Base-by-base conservation (phyloP, 1,140 invertebrate species). In the Leptinotarsa undecemlineata region DNA sequence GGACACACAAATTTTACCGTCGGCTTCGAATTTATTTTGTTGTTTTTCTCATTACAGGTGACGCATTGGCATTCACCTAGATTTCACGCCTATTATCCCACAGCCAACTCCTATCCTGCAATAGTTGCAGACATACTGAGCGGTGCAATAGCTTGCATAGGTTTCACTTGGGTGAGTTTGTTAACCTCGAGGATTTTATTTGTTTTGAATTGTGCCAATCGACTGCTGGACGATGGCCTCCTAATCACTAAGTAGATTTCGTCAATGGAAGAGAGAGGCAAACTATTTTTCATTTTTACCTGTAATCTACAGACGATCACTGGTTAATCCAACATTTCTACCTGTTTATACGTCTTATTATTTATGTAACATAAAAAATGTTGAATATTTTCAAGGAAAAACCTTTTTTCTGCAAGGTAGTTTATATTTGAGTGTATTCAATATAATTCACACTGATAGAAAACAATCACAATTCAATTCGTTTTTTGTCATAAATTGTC, bases 81-180 rank as follows among this genome's bases (percentile, higher is more conserved):
- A 82, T 99, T 99, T 87, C 96, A 98, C 85, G 97, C 98, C 2
- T 99, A 99, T 86, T 99, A 97, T 86, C 96, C 98, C 0, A 98
- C 97, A 0, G 96, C 93, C 11, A 96, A 97, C 86, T 98, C 96
- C 0, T 99, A 98, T 85, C 94, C 98, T 1, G 91, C 95, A 2
- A 92, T 92, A 75, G 92, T 97, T 21, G 97, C 94, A n/a, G 98
- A 99, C 81, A 99, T 99, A 90, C 86, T 99, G 8, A 96, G 94
- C 79, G 96, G 94, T 66, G 96, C 95, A 13, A 96, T 99, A 78
- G 94, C 93, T 26, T 96, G 94, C 81, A 95, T 96, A 72, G 95
- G 95, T 77, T 96, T 96, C 82, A 90, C 92, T 42, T 96, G 94
- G 93, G 93, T 95, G 88, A 88, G 86, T 81, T n/a, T 6, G 6